Conservation (phyloP, 2,113 vertebrate genomes). For the Bucco capensis region DNA sequence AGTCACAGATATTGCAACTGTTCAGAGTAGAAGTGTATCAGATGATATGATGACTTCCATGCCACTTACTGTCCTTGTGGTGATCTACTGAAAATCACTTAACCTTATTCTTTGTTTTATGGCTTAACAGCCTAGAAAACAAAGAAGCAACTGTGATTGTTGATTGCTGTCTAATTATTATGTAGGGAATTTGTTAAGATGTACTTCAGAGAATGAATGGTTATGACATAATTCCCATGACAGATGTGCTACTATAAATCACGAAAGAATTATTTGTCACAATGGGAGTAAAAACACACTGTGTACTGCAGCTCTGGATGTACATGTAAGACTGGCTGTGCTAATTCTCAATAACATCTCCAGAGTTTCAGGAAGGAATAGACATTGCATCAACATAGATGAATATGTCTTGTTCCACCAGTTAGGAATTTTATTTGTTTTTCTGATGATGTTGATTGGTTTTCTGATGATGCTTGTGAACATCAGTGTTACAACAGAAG, state of each 20-base stretch:
- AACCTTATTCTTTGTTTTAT: background rate
- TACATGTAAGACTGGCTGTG: background rate
- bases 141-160: background rate
- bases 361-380: background rate
- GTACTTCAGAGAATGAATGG: background rate
- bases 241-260: background rate
- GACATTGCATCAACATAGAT: background rate
- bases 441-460: background rate
- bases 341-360: background rate
- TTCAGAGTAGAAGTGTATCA: background rate
- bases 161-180: background rate
- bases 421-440: background rate
- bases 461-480: background rate
- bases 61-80: background rate
- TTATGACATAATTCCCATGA: conserved; percentile 17
- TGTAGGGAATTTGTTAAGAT: conserved; percentile 28
- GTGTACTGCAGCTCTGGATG: background rate
- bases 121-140: background rate
- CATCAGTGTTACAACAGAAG: background rate
- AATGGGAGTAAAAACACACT: background rate
- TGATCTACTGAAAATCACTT: background rate
- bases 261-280: background rate
- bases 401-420: background rate
- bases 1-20: background rate
- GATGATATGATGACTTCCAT: background rate